These are phyloP conservation scores for Tyrophagus putrescentiae DNA, from an alignment of 1,140 invertebrate species.

Conservation along the genomic window DNA sequence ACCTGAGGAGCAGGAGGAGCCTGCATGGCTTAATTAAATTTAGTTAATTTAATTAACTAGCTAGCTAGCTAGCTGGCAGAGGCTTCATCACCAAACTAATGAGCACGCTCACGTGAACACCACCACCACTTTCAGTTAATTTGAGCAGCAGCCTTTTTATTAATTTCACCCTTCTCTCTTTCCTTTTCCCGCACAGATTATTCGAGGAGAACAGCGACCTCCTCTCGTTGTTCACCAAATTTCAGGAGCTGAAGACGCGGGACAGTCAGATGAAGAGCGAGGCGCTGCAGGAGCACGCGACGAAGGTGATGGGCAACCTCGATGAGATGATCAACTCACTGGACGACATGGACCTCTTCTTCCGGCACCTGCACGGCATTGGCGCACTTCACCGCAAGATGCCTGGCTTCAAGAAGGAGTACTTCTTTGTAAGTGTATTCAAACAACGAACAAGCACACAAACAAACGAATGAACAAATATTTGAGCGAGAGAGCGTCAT, in stretches of 20 bases:
- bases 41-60: too few relatives aligned
- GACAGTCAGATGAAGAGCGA: constrained; percentile 61
- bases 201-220: constrained; percentile 73
- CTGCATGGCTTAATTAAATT: constrained; percentile 6
- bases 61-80: too few relatives aligned
- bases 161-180: not conserved
- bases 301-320: constrained; percentile 70
- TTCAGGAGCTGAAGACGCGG: constrained; percentile 55
- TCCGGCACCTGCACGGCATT: constrained; percentile 61
- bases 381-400: constrained; percentile 65
- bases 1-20: too few relatives aligned
- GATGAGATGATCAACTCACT: constrained; percentile 62
- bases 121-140: not conserved
- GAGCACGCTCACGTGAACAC: too few relatives aligned
- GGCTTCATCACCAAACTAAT: too few relatives aligned
- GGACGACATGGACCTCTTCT: constrained; percentile 65
- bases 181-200: constrained; percentile 44
- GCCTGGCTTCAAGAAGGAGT: constrained; percentile 64
- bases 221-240: constrained; percentile 60
- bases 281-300: constrained; percentile 69
- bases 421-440: constrained; percentile 62
- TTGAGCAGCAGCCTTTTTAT: not conserved
- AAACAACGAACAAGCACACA: constrained; percentile 8
- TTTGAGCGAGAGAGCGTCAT: not conserved
- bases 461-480: not conserved